A percentile compares a stretch with the other conserved stretches of the same genome.
Conservation (phyloP, 2,888 invertebrate genomes). For the Helleia helle region DNA sequence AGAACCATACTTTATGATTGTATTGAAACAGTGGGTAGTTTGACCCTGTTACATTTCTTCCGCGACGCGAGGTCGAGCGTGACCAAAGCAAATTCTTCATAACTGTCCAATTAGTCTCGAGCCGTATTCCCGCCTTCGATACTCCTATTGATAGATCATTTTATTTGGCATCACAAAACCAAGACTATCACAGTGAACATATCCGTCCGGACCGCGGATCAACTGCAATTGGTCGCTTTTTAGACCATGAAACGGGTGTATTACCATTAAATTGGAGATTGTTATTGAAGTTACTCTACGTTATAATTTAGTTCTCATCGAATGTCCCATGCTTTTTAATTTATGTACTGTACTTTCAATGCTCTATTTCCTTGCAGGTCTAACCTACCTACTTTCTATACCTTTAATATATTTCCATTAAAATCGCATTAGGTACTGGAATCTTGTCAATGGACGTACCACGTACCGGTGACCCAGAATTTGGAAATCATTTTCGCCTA, state of each 20-base stretch:
- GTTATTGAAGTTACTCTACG: conserved; percentile 15
- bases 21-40: conserved; percentile 50
- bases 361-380: conserved; percentile 7
- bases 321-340: background rate
- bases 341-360: conserved; percentile 2
- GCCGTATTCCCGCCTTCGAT: conserved; percentile 19
- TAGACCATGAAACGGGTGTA: conserved; percentile 40
- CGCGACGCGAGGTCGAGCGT: conserved; percentile 60
- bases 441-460: background rate
- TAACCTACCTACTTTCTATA: conserved; percentile 45
- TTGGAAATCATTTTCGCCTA: conserved; percentile 1
- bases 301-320: conserved; percentile 17
- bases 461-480: conserved; percentile 3
- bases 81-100: conserved; percentile 52
- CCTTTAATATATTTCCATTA: conserved; percentile 48
- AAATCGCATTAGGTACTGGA: conserved; percentile 41
- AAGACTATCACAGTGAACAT: conserved; percentile 11
- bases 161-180: conserved; percentile 14
- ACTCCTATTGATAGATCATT: conserved; percentile 10
- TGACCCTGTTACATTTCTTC: conserved; percentile 57
- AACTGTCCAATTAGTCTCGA: conserved; percentile 26
- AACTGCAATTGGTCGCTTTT: conserved; percentile 27
- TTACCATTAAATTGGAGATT: conserved; percentile 36
- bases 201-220: conserved; percentile 12
- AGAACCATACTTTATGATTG: conserved; percentile 5